Evolutionary conservation across 2,888 invertebrate genomes (phyloP).

Genomic region (Platycheirus albimanus): DNA sequence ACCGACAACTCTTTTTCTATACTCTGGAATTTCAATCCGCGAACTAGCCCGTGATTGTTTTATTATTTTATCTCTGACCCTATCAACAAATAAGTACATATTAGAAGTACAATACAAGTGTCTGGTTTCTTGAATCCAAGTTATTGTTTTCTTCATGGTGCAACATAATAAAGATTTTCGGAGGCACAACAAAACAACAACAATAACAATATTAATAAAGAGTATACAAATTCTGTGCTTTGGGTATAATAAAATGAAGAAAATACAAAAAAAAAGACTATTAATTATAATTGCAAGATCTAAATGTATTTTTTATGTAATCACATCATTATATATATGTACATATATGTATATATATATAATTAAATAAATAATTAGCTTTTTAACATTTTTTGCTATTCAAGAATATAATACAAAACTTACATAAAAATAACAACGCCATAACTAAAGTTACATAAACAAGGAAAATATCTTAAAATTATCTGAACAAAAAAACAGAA

Average conservation of each 20-base stretch:
- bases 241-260: conserved; percentile 31
- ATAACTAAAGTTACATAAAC: conserved; percentile 67
- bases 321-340: conserved; percentile 45
- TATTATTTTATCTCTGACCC: too few relatives aligned
- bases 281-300: conserved; percentile 50
- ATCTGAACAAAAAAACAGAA: conserved; percentile 35
- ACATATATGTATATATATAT: conserved; percentile 31
- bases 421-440: conserved; percentile 50
- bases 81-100: conserved; percentile 66
- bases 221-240: too few relatives aligned
- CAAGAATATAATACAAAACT: conserved; percentile 40
- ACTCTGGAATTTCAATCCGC: too few relatives aligned
- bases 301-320: conserved; percentile 68
- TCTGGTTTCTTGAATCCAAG: conserved; percentile 22
- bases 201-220: too few relatives aligned
- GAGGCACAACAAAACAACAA: conserved; percentile 23
- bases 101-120: conserved; percentile 58
- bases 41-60: too few relatives aligned
- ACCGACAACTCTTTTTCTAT: too few relatives aligned
- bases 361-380: conserved; percentile 65
- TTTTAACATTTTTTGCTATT: conserved; percentile 72
- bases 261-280: conserved; percentile 35
- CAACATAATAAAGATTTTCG: conserved; percentile 41
- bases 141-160: conserved; percentile 53
- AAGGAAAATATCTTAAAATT: too few relatives aligned